phyloP scores from a whole-genome alignment of 2,888 invertebrate genomes.

The Cynaeus angustus region DNA sequence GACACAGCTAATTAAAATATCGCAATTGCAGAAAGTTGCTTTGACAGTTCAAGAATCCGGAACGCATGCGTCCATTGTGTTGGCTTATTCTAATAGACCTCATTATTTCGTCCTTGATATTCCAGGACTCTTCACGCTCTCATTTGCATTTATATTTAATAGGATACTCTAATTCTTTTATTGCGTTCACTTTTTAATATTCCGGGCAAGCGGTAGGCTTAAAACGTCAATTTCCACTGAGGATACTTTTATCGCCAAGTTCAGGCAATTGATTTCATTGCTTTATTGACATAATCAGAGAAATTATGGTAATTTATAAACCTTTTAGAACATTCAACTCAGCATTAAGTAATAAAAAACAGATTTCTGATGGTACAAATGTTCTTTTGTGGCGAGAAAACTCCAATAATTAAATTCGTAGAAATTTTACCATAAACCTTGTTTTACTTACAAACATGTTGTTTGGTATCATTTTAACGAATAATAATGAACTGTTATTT shows the following conservation, averaged over 20 bases:
- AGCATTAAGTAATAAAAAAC: too few species aligned
- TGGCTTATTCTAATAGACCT: slow-evolving; percentile 46
- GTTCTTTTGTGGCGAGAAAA: too few species aligned
- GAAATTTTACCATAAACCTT: too few species aligned
- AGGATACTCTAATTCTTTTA: slow-evolving; percentile 55
- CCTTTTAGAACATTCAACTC: too few species aligned
- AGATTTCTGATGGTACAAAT: too few species aligned
- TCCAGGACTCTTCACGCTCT: slow-evolving; percentile 46
- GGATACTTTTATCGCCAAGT: slow-evolving; percentile 35
- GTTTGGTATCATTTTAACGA: too few species aligned
- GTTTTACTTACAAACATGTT: too few species aligned
- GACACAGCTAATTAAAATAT: slow-evolving; percentile 67
- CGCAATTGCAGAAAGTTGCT: slow-evolving; percentile 63
- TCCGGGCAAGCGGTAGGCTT: slow-evolving; percentile 32
- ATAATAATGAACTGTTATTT: too few species aligned
- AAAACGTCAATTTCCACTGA: slow-evolving; percentile 40
- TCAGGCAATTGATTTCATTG: slow-evolving; percentile 38
- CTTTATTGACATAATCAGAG: not conserved
- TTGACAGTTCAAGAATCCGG: slow-evolving; percentile 50
- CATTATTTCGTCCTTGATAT: slow-evolving; percentile 51
- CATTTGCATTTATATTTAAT: slow-evolving; percentile 56
- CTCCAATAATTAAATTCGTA: too few species aligned
- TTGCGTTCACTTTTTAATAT: slow-evolving; percentile 50
- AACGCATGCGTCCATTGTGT: slow-evolving; percentile 30
- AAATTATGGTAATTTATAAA: not conserved